Conservation (phyloP, 2,888 invertebrate species). For the Melinaea menophilus region DNA sequence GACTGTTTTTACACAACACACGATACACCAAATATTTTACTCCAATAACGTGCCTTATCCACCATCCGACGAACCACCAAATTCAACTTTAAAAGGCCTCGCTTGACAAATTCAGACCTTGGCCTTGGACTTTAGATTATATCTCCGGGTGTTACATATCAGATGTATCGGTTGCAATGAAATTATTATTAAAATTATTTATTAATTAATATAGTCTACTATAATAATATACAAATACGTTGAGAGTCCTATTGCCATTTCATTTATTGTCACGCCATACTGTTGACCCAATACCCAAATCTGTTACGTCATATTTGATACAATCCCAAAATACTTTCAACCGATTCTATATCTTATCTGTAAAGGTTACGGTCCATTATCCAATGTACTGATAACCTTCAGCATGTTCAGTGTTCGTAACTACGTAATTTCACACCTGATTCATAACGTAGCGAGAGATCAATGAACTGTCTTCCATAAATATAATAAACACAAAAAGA, state of each 20-base stretch:
- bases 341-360: slow-evolving; percentile 6
- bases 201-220: too few relatives aligned
- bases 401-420: slow-evolving; percentile 22
- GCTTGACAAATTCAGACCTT: slow-evolving; percentile 28
- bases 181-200: too few relatives aligned
- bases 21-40: slow-evolving; percentile 50
- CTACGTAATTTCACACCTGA: slow-evolving; percentile 33
- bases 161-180: slow-evolving; percentile 1
- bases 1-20: slow-evolving; percentile 59
- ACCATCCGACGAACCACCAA: slow-evolving; percentile 6
- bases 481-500: slow-evolving; percentile 25
- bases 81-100: slow-evolving; percentile 16
- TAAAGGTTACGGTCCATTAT: slow-evolving; percentile 11
- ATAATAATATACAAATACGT: background rate
- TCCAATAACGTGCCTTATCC: slow-evolving; percentile 34
- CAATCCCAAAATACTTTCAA: background rate
- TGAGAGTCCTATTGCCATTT: background rate
- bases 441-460: slow-evolving; percentile 28
- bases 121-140: slow-evolving; percentile 27
- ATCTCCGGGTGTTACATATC: slow-evolving; percentile 18
- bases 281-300: slow-evolving; percentile 29
- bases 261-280: slow-evolving; percentile 20
- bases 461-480: slow-evolving; percentile 28
- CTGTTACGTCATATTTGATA: slow-evolving; percentile 21
- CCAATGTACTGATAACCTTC: background rate